Percentiles rank a stretch among this genome's conserved stretches.
Conservation (phyloP, 2,888 invertebrate genomes). For the Belgica antarctica region DNA sequence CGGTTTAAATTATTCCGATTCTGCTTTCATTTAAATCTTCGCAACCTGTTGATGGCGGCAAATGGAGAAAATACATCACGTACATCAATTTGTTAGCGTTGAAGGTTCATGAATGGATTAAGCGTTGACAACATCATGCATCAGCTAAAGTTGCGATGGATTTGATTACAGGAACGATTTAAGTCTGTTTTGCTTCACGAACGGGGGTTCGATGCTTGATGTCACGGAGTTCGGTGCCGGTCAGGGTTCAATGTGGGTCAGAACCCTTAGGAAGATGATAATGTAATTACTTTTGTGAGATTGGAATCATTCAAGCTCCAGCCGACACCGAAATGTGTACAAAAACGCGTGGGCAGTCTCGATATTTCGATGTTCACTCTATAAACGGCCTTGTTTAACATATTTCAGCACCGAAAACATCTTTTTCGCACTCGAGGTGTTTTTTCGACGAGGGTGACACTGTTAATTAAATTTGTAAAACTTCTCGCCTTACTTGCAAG, state of each 20-base stretch:
- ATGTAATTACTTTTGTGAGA: too few species aligned
- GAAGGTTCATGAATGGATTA: conserved; percentile 29
- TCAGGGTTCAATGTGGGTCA: too few species aligned
- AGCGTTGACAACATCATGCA: conserved; percentile 21
- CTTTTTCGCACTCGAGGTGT: not conserved
- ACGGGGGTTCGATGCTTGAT: too few species aligned
- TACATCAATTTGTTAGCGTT: conserved; percentile 29
- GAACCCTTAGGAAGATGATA: too few species aligned
- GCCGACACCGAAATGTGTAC: too few species aligned
- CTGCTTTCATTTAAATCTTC: not conserved
- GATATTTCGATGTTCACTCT: not conserved
- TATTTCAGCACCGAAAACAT: not conserved
- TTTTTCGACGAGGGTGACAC: not conserved
- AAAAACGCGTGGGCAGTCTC: not conserved
- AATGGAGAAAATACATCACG: conserved; percentile 37
- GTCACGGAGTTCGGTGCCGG: too few species aligned
- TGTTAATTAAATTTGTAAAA: conserved; percentile 15
- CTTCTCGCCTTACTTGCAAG: too few species aligned
- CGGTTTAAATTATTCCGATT: conserved; percentile 20
- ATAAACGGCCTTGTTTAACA: not conserved
- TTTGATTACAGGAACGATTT: too few species aligned
- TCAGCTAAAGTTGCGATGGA: not conserved
- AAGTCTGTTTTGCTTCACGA: too few species aligned
- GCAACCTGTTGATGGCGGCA: not conserved
- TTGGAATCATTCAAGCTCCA: too few species aligned